Base-by-base conservation (phyloP, 2,113 vertebrate species). In the Delphinus delphis region DNA sequence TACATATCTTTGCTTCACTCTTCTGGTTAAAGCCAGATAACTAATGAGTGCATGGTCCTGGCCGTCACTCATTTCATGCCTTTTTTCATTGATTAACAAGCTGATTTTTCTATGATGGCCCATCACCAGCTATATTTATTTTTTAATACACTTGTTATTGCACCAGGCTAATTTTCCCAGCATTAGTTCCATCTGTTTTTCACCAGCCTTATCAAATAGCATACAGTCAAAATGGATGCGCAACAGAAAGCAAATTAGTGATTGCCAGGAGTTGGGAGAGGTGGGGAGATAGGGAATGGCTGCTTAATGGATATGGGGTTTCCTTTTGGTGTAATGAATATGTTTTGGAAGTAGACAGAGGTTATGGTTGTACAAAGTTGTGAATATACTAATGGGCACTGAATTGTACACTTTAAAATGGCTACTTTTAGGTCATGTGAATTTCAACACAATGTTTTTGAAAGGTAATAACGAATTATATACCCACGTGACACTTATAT, bases 91-190 rank as follows among this genome's bases (percentile, higher is more conserved):
- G 79, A 96, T 97, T 97, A 95, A 88, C 68, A 82, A 89, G 74
- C 25, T 88, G 28, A 95, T 77, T 97, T 98, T 93, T 95, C n/a
- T 47, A 79, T 95, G 79, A 92, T 71, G 36, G 62, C 41, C 41
- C 47, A 96, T 93, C 13, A 60, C 18, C 58, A 95, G 71, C 67
- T 93, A 90, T 96, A 87, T 96, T 97, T 97, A 90, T 92, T 92
- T 95, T 79, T 96, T 74, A 97, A 96, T 96, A 86, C 9, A 47
- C 55, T 96, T 97, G 65, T 93, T 96, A 96, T 77, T 97, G 73
- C 36, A 97, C 47, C 36, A 96, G 79, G 31, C 47, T 94, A 96
- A 96, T 92, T 93, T 83, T 3, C 18, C 15, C 58, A 92, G 38
- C 1, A 13, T 96, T 93, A 76, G n/a, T 98, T 96, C 68, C 82